These are phyloP conservation scores for Pachyramphus minor DNA, from an alignment of 2,113 vertebrate genomes.

Conservation along the genomic window DNA sequence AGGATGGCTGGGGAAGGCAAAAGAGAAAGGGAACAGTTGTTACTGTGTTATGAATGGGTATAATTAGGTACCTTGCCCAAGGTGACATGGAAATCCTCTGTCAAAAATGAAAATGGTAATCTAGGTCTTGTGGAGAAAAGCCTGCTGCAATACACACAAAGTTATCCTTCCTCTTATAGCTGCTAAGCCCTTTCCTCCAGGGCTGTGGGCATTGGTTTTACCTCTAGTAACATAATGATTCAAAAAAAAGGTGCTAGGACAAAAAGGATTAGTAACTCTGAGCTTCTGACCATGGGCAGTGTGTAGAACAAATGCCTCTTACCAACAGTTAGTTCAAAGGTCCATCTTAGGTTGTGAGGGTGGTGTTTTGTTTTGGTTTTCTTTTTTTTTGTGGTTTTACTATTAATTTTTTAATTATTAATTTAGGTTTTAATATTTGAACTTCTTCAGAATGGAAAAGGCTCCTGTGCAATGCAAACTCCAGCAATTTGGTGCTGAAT, in stretches of 20 bases:
- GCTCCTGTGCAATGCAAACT: accelerated
- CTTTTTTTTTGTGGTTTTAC: neutral
- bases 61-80: conserved; percentile 46
- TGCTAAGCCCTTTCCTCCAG: conserved; percentile 11
- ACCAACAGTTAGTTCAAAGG: neutral
- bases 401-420: neutral
- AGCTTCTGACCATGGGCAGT: neutral
- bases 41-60: neutral
- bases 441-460: neutral
- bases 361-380: too few relatives aligned
- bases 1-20: neutral
- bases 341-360: neutral
- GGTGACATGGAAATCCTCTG: neutral
- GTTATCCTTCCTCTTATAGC: conserved; percentile 1
- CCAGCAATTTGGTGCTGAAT: neutral
- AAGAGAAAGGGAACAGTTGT: neutral
- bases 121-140: conserved; percentile 2
- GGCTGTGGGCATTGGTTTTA: neutral
- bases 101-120: conserved; percentile 34
- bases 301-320: neutral
- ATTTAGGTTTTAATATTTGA: neutral
- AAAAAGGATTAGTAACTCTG: neutral
- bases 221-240: neutral
- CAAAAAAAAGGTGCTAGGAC: neutral
- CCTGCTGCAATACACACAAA: neutral